A percentile compares a stretch with the other conserved stretches of the same genome.
Evolutionary conservation across 2,888 invertebrate genomes (phyloP).

Genomic region (Nebria brevicollis): DNA sequence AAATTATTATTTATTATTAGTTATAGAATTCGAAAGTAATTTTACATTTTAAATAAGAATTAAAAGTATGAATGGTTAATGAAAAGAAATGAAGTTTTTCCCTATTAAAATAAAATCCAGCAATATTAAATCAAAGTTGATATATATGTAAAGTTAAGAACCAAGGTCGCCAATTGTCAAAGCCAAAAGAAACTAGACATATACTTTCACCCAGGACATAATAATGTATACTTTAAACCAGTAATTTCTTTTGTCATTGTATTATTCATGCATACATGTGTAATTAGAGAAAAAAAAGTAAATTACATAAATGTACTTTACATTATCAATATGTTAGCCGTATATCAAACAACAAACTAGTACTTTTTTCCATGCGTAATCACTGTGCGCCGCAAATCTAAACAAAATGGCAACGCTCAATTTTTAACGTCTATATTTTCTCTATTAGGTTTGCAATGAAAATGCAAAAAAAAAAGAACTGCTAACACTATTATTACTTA

Average conservation of each 20-base stretch:
- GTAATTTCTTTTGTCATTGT: not conserved
- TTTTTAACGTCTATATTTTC: not conserved
- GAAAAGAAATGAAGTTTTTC: too few relatives aligned
- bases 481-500: not conserved
- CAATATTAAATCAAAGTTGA: not conserved
- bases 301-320: not conserved
- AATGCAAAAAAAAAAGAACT: not conserved
- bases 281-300: not conserved
- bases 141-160: not conserved
- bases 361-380: not conserved
- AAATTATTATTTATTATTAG: too few relatives aligned
- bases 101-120: not conserved
- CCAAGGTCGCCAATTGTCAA: not conserved
- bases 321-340: constrained; percentile 1
- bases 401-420: not conserved
- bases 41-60: too few relatives aligned
- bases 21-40: too few relatives aligned
- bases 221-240: not conserved
- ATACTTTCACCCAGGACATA: not conserved
- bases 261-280: not conserved
- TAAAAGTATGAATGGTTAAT: too few relatives aligned
- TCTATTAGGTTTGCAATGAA: not conserved
- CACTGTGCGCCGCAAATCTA: not conserved
- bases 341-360: not conserved
- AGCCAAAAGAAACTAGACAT: not conserved